Base-by-base conservation (phyloP, 2,888 invertebrate species). In the Schrankia costaestrigalis region DNA sequence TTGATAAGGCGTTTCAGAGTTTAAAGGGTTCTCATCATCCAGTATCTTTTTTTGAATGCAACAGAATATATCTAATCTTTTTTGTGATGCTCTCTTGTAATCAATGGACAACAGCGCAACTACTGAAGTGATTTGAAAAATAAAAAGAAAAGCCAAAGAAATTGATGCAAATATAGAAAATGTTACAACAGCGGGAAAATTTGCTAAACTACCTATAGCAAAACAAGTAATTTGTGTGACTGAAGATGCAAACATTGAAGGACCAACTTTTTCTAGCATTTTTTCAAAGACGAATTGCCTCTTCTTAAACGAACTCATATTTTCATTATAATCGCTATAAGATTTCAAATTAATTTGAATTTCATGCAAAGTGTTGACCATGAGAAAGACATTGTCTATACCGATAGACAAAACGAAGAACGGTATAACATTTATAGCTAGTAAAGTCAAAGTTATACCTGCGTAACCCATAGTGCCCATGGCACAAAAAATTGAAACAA, bases 351-450 rank as follows among this genome's bases (percentile, higher is more conserved):
- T 74, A 27, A 54, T 66, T 45, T 86, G 77, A 45, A 89, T 72
- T 44, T 89, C 82, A 42, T 91, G 88, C 48, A 93, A 90, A 0
- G 94, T 91, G 72, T 97, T 97, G 0, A 98, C 95, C 74, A 99
- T 91, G 46, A 98, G 94, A 66, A 98, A 99, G 56, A 99, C 97
- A 69, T 99, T 98, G 77, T 99, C 98, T 1, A 98, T 96, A 12
- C 98, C 98, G 1, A 99, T 94, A 12, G 98, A 97, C 26, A 99
- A 84, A 2, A 98, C 94, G 48, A 99, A 91, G 78, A 99, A 99
- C 2, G 98, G 98, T 54, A 98, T 94, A 0, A 98, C 96, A 84
- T 98, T 98, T 31, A 98, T 92, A 26, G 97, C 95, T 52, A 98
- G 90, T 63, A 99, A 89, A 1, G 97, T 96, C 0, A 95, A 93